Evolutionary conservation across 1,140 invertebrate genomes (phyloP).

Genomic region (Scylla paramamosain): DNA sequence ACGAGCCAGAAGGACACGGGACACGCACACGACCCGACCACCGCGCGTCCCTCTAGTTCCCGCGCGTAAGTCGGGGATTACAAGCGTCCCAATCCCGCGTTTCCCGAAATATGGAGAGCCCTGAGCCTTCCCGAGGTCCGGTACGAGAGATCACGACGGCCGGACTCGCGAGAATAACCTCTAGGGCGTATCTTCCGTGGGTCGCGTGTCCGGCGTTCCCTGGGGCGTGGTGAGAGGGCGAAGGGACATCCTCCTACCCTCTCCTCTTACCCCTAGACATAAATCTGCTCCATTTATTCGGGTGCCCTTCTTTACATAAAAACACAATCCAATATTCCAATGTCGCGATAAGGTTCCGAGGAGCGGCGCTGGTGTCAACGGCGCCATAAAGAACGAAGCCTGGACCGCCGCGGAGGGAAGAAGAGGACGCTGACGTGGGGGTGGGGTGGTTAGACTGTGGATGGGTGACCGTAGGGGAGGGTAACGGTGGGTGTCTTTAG

Average conservation of each 20-base stretch:
- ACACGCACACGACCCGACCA: background rate
- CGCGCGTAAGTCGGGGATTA: slow-evolving; percentile 68
- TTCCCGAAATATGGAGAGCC: slow-evolving; percentile 73
- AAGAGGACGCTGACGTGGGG: background rate
- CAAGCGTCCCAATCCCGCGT: slow-evolving; percentile 61
- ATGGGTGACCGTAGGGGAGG: background rate
- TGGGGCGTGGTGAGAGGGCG: background rate
- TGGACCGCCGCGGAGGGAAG: background rate
- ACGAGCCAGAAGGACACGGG: slow-evolving; percentile 47
- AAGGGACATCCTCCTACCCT: no score
- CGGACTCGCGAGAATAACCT: background rate
- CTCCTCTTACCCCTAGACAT: slow-evolving; percentile 28
- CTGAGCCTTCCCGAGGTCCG: slow-evolving; percentile 63
- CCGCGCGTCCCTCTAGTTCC: slow-evolving; percentile 58
- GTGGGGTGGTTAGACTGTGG: background rate
- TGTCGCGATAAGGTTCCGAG: slow-evolving; percentile 65
- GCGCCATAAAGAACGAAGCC: slow-evolving; percentile 52
- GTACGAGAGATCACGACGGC: background rate
- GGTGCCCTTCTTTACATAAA: slow-evolving; percentile 73
- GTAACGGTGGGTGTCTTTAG: background rate
- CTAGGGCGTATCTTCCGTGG: background rate
- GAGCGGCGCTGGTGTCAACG: slow-evolving; percentile 65
- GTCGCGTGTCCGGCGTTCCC: background rate
- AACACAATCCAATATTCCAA: slow-evolving; percentile 75
- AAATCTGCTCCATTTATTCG: slow-evolving; percentile 72